These are phyloP conservation scores for Botia kubotai DNA, from an alignment of 2,797 vertebrate species.

Conservation along the genomic window DNA sequence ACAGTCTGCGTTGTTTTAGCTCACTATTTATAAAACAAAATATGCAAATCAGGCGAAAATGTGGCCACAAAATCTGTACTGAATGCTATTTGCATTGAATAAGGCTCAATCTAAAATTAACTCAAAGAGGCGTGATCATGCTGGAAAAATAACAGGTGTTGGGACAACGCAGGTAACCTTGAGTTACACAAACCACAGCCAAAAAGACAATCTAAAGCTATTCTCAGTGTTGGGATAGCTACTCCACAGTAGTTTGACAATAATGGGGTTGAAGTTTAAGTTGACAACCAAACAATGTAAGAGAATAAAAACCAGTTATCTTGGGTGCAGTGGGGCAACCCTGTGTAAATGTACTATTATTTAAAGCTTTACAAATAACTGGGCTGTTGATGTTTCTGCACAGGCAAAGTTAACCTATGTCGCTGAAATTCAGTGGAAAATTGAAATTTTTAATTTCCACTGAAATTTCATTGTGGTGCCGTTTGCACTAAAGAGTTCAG, in stretches of 20 bases:
- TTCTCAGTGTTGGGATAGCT: too few species aligned
- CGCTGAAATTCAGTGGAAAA: too few species aligned
- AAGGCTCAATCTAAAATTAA: not conserved
- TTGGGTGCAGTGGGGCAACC: not conserved
- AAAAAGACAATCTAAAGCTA: too few species aligned
- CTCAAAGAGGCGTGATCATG: too few species aligned
- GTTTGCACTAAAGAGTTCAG: not conserved
- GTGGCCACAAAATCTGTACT: not conserved
- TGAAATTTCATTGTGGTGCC: not conserved
- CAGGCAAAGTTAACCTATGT: not conserved
- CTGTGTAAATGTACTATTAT: not conserved
- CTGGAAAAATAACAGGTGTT: too few species aligned
- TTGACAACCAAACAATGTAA: too few species aligned
- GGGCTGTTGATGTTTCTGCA: not conserved
- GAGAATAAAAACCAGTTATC: not conserved
- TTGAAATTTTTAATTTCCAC: too few species aligned
- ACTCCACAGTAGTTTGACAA: too few species aligned
- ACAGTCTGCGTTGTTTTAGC: not conserved
- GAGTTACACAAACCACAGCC: too few species aligned
- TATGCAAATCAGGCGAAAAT: not conserved
- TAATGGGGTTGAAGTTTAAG: not conserved
- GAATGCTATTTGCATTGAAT: slow-evolving; percentile 11
- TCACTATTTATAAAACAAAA: not conserved
- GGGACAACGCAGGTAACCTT: too few species aligned
- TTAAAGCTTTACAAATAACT: not conserved